phyloP scores from a whole-genome alignment of 2,888 invertebrate genomes.

The Ormyrus labotus region DNA sequence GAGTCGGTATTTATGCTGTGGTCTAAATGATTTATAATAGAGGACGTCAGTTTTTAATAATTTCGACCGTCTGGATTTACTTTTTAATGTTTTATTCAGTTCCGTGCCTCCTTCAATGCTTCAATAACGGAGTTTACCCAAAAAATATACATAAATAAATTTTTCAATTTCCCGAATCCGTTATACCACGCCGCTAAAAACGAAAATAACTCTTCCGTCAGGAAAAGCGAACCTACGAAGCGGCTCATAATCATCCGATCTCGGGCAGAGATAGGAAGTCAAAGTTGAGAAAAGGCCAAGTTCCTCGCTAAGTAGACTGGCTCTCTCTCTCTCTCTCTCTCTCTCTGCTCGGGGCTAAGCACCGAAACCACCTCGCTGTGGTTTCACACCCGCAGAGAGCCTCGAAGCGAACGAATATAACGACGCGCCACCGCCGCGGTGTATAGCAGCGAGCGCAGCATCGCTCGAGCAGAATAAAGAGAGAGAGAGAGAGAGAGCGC shows the following conservation, averaged over 20 bases:
- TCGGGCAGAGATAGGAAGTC: no score
- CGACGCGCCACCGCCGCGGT: no score
- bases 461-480: not conserved
- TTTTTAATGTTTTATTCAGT: not conserved
- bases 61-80: not conserved
- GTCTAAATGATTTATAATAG: constrained; percentile 20
- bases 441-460: no score
- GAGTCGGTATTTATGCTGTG: not conserved
- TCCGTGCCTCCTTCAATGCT: not conserved
- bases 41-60: not conserved
- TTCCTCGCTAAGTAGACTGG: constrained; percentile 31
- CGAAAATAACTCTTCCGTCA: no score
- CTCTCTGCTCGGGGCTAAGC: constrained; percentile 68
- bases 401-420: not conserved
- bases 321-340: not conserved
- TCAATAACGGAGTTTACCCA: no score
- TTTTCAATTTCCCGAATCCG: no score
- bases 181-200: no score
- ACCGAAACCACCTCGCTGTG: constrained; percentile 75
- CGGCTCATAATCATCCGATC: no score
- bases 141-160: no score
- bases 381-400: constrained; percentile 74
- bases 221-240: no score
- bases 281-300: constrained; percentile 7
- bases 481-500: not conserved